Evolutionary conservation across 1,140 invertebrate species (phyloP).

Genomic region (Stegodyphus mimosarum): DNA sequence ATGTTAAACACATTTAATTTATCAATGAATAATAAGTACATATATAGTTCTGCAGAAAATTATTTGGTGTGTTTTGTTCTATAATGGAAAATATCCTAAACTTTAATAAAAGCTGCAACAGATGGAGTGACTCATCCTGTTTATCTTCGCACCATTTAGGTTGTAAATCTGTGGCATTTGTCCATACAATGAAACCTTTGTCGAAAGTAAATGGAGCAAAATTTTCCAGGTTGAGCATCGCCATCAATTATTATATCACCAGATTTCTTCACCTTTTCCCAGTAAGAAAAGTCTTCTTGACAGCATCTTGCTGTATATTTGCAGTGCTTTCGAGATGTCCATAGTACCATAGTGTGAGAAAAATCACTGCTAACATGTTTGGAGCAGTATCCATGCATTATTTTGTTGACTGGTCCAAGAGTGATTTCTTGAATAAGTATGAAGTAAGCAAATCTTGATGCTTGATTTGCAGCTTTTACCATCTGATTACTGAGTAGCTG

Average conservation of each 20-base stretch:
- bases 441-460: too few species aligned
- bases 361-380: slow-evolving; percentile 7
- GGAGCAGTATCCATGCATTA: too few species aligned
- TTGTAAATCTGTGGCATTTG: neutral
- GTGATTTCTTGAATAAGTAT: too few species aligned
- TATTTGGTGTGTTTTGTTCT: too few species aligned
- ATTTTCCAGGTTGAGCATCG: slow-evolving; percentile 2
- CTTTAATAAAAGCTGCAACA: neutral
- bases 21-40: too few species aligned
- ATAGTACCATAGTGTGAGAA: slow-evolving; percentile 29
- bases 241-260: slow-evolving; percentile 15
- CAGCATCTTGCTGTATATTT: slow-evolving; percentile 28
- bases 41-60: too few species aligned
- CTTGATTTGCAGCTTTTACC: too few species aligned
- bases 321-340: slow-evolving; percentile 26
- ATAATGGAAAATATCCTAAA: too few species aligned
- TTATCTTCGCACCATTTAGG: slow-evolving; percentile 47
- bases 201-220: neutral
- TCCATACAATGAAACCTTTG: slow-evolving; percentile 37
- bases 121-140: too few species aligned
- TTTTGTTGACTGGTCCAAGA: too few species aligned
- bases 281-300: slow-evolving; percentile 25
- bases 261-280: slow-evolving; percentile 9
- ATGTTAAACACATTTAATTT: too few species aligned
- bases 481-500: too few species aligned